Evolutionary conservation across 2,888 invertebrate genomes (phyloP), one percentile per base, ranked within the genome.

Genomic region (Athalia rosae): DNA sequence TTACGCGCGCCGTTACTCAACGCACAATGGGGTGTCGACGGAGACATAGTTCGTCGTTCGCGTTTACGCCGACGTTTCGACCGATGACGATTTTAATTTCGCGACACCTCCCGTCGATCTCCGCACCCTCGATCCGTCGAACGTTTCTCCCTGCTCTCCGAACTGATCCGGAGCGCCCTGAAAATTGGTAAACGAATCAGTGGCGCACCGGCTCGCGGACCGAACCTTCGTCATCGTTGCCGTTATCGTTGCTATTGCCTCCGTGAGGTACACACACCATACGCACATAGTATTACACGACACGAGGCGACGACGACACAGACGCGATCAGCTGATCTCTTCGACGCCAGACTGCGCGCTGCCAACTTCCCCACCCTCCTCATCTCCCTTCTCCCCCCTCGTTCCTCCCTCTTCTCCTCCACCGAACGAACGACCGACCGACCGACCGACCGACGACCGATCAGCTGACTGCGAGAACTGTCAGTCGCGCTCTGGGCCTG

Each of bases 401-500:
- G 15, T 77, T 78, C 58, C 79, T 66, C 77, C 53, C 73, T 77
- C 59, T 28, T 53, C 78, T 79, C 79, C 9, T n/a, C 71, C 9
- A 43, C 56, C 50, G 61, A 50, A 45, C 50, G 61, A 50, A 45
- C 74, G 43, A 58, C 56, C 15, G 61, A 61, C 59, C 69, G 56
- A 69, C 56, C 69, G 69, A 66, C 45, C 13, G 58, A 69, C 41
- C 67, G 67, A 69, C 84, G 84, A 82, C 85, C 86, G 85, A 88
- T 89, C 89, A 87, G 88, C 88, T 89, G 88, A 88, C 67, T 74
- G 15, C 48, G 84, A 80, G 84, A 87, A 87, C 85, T 85, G 87
- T 87, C 87, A 87, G 87, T 86, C 83, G 86, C 79, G 82, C 83
- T 82, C 83, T 85, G 84, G 83, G 82, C 61, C 77, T 77, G 62